Percentiles rank a stretch among this genome's conserved stretches.
Conservation (phyloP, 2,113 vertebrate species). For the Tragelaphus buxtoni region DNA sequence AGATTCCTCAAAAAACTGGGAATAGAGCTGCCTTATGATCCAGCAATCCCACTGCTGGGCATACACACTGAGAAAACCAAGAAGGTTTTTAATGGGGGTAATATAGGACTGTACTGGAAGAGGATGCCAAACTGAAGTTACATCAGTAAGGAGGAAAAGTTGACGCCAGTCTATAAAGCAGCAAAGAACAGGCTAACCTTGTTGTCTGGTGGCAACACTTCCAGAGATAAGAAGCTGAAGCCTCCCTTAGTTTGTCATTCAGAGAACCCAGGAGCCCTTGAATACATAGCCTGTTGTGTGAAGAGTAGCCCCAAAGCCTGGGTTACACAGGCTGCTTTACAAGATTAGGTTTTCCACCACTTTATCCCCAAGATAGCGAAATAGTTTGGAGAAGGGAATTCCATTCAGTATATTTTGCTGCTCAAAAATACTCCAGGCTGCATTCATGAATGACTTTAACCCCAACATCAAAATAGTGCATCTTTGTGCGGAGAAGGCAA, state of each 20-base stretch:
- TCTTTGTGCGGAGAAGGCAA: neutral
- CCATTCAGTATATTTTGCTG: neutral
- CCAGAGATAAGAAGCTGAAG: neutral
- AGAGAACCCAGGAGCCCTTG: neutral
- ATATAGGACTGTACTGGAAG: neutral
- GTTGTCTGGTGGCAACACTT: neutral
- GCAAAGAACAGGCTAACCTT: neutral
- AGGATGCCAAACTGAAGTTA: neutral
- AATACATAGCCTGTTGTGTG: neutral
- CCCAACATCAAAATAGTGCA: neutral
- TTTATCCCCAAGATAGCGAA: neutral
- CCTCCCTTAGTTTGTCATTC: neutral
- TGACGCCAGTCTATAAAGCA: neutral
- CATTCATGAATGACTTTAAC: neutral
- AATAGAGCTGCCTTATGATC: no score
- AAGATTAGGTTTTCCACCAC: neutral
- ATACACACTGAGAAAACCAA: neutral
- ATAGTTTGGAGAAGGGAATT: neutral
- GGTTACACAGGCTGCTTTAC: accelerated
- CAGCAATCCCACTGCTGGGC: no score
- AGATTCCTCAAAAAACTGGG: no score
- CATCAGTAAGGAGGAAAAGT: neutral
- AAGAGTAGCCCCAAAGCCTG: neutral
- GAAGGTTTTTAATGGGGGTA: neutral
- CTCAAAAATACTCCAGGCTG: neutral